phyloP scores from a whole-genome alignment of 2,888 invertebrate species.

The Limnephilus rhombicus region DNA sequence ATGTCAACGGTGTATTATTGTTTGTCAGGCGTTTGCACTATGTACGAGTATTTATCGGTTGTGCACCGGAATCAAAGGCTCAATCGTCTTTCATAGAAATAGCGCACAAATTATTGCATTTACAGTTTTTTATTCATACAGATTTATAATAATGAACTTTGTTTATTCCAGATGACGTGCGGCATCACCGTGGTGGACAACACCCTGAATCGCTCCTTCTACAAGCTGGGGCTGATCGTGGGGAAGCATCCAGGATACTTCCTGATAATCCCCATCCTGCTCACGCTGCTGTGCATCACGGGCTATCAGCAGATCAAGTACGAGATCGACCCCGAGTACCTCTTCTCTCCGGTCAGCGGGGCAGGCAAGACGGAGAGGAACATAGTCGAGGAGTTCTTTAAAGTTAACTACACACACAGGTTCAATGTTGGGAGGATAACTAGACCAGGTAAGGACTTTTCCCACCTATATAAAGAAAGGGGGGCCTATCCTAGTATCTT shows the following conservation, averaged over 20 bases:
- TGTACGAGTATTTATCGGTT: no score
- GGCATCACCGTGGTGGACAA: constrained; percentile 88
- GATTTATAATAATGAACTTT: neutral
- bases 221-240: constrained; percentile 87
- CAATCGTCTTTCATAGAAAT: neutral
- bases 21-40: no score
- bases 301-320: constrained; percentile 92
- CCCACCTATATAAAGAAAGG: neutral
- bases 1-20: no score
- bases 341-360: constrained; percentile 93
- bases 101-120: neutral
- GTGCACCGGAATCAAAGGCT: no score
- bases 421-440: constrained; percentile 94
- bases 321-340: constrained; percentile 95
- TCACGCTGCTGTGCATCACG: constrained; percentile 89
- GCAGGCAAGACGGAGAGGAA: constrained; percentile 89
- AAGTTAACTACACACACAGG: constrained; percentile 91
- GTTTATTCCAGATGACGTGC: constrained; percentile 82
- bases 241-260: constrained; percentile 93
- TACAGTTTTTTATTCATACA: neutral
- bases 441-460: constrained; percentile 82
- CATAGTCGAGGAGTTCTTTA: constrained; percentile 90
- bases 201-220: constrained; percentile 87
- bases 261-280: constrained; percentile 89
- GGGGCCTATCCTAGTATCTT: constrained; percentile 68